phyloP scores from a whole-genome alignment of 2,113 vertebrate species.

The Chlorodrepanis virens region DNA sequence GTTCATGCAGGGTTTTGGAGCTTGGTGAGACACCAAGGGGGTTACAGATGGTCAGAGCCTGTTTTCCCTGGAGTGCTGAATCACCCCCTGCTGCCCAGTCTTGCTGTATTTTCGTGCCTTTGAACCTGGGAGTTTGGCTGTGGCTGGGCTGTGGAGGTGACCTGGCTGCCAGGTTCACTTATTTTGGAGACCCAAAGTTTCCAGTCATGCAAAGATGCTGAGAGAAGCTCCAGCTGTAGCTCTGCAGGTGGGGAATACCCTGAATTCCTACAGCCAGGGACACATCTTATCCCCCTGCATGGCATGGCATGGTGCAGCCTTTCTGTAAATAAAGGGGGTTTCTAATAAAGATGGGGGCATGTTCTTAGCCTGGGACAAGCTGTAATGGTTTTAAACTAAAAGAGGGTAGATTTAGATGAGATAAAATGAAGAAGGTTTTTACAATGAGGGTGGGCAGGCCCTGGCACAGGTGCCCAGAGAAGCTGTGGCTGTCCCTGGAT shows the following conservation, averaged over 20 bases:
- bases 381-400: not conserved
- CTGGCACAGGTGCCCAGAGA: not conserved
- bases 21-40: not conserved
- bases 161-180: not conserved
- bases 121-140: not conserved
- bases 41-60: not conserved
- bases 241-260: not conserved
- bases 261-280: not conserved
- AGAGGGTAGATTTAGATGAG: not conserved
- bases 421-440: not conserved
- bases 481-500: not conserved
- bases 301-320: not conserved
- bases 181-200: not conserved
- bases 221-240: not conserved
- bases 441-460: not conserved
- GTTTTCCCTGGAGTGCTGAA: not conserved
- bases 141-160: not conserved
- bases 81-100: not conserved
- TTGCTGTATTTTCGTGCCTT: not conserved
- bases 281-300: not conserved
- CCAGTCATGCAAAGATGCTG: not conserved
- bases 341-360: no score
- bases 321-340: not conserved
- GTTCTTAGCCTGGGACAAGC: not conserved
- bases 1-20: accelerated